Percentiles rank a stretch among this genome's conserved stretches.
Conservation (phyloP, 2,888 invertebrate species). For the Apantesis nais region DNA sequence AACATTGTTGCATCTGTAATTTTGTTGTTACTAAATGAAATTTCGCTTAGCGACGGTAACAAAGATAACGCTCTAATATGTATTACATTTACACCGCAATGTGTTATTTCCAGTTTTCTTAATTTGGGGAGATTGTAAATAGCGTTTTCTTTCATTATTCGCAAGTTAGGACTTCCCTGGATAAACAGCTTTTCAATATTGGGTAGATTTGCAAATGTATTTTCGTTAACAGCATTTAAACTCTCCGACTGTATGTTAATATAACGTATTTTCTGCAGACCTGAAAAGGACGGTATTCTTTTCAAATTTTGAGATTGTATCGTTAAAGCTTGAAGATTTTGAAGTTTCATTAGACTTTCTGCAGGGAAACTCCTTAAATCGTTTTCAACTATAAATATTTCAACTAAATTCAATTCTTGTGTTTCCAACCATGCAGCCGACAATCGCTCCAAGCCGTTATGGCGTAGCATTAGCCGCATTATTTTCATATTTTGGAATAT, state of each 20-base stretch:
- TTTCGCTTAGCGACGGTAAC: conserved; percentile 89
- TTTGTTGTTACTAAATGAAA: conserved; percentile 90
- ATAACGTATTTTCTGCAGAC: conserved; percentile 89
- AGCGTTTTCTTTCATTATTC: conserved; percentile 89
- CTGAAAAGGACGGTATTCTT: conserved; percentile 90
- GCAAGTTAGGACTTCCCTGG: conserved; percentile 88
- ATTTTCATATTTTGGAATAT: conserved; percentile 91
- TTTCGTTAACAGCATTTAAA: conserved; percentile 87
- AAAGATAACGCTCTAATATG: conserved; percentile 91
- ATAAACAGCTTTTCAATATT: conserved; percentile 91
- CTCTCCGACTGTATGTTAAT: conserved; percentile 90
- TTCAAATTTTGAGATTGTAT: conserved; percentile 92
- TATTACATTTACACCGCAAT: conserved; percentile 91
- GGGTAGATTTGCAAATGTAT: conserved; percentile 89
- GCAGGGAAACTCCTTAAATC: conserved; percentile 91
- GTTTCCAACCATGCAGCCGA: conserved; percentile 93
- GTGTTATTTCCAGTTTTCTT: conserved; percentile 89
- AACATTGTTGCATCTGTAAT: conserved; percentile 93
- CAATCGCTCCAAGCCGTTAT: conserved; percentile 92
- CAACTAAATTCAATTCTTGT: conserved; percentile 91
- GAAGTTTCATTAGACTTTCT: conserved; percentile 90
- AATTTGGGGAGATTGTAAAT: conserved; percentile 89
- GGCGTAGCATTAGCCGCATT: conserved; percentile 91
- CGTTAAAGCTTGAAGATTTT: conserved; percentile 92
- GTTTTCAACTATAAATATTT: conserved; percentile 94